Percentiles rank a stretch among this genome's conserved stretches.
These are phyloP conservation scores for Nomada ferruginata DNA, from an alignment of 2,888 invertebrate species.

Conservation along the genomic window DNA sequence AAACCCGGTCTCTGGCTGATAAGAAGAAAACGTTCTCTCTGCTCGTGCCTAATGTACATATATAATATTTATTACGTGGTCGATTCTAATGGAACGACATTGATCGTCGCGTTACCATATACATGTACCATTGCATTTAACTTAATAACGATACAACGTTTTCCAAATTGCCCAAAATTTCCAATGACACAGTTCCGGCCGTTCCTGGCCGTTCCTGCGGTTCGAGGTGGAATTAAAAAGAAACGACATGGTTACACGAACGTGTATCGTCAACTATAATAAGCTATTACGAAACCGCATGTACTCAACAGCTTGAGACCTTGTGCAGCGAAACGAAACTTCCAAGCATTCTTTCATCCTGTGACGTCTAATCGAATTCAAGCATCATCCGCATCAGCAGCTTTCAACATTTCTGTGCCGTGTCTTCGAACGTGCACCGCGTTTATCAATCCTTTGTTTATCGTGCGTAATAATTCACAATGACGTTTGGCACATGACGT, in stretches of 20 bases:
- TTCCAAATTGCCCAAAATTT: background rate
- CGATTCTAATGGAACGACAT: background rate
- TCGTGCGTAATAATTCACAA: background rate
- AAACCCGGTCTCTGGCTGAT: background rate
- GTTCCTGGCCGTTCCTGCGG: no score
- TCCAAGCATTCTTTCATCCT: background rate
- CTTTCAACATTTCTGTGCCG: background rate
- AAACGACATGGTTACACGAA: background rate
- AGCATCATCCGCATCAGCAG: background rate
- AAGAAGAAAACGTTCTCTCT: background rate
- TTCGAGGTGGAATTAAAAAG: background rate
- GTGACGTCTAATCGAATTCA: conserved; percentile 7
- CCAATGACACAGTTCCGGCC: background rate
- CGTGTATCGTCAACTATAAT: background rate
- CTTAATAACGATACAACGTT: no score
- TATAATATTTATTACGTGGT: background rate
- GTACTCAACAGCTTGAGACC: background rate
- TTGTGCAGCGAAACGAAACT: conserved; percentile 15
- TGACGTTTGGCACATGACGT: background rate
- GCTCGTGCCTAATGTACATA: background rate
- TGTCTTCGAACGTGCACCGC: background rate
- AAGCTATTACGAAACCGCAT: conserved; percentile 16
- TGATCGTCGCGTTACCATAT: no score
- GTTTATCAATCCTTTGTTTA: background rate
- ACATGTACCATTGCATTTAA: no score